Evolutionary conservation across 2,113 vertebrate species (phyloP), one percentile per base, ranked within the genome.

Genomic region (Salvelinus fontinalis): DNA sequence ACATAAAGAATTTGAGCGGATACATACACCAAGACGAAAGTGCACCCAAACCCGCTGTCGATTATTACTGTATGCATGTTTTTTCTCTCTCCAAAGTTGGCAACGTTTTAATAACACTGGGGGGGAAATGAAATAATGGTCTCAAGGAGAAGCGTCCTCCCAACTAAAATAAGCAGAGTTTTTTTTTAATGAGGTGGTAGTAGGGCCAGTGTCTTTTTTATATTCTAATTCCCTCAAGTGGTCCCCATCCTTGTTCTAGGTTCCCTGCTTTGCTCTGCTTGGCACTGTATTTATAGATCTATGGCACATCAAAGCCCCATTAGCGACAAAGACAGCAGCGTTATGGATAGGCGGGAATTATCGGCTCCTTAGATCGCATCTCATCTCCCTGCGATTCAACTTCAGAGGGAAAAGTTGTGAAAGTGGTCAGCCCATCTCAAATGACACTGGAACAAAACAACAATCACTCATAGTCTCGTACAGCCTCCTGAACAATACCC

Each of bases 141-240:
- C 73, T 69, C 76, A 59, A 67, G 8, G 72, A 81, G 69, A 77
- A 73, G 68, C 74, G 60, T 26, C 71, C 79, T 31, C 8, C 16
- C 12, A 54, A 2, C 68, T 66, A 26, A 66, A 83, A 80, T 73
- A 84, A 85, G 81, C 83, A 65, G 79, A 82, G 86, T 48, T 60
- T 54, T 81, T 81, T 88, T 86, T 87, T 84, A 87, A 87, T 88
- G 80, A 89, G 85, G 39, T 49, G 81, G 81, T 79, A 76, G 81
- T 82, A 76, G 70, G 65, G 51, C 68, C 66, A 26, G 76, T 82
- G 81, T 83, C 74, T 86, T 27, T 86, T 83, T 86, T 65, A 71
- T 69, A 76, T 59, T 76, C 60, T 81, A 85, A 83, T 83, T 89
- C 87, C 89, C 89, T 76, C 73, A 76, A 80, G 86, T 75, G 80